These are phyloP conservation scores for Rattus norvegicus DNA, from an alignment of 2,113 vertebrate genomes.

Conservation along the genomic window DNA sequence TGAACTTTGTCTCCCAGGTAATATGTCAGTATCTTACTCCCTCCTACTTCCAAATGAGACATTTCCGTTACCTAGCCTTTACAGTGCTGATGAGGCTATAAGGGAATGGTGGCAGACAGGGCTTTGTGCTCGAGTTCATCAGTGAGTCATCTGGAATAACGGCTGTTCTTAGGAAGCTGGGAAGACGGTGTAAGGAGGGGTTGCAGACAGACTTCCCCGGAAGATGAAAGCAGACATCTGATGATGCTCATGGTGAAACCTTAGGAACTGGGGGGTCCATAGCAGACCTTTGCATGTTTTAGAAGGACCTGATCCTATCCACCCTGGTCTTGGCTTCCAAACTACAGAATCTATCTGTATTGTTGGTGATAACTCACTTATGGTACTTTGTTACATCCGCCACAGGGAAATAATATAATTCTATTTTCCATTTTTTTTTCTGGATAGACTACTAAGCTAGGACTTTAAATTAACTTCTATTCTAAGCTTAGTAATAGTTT, in stretches of 20 bases:
- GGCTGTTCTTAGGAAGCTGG: neutral
- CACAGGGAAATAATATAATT: neutral
- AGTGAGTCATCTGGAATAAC: neutral
- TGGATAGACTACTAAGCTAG: neutral
- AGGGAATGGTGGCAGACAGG: neutral
- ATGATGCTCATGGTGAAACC: too few relatives aligned
- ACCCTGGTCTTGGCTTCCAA: too few relatives aligned
- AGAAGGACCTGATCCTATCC: neutral
- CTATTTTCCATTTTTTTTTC: neutral
- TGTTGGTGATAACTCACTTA: accelerated
- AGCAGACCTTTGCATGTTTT: too few relatives aligned
- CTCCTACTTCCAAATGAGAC: neutral
- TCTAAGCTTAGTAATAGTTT: neutral
- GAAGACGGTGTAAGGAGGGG: neutral
- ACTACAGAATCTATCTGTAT: neutral
- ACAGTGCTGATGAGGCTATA: neutral
- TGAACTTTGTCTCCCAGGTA: neutral
- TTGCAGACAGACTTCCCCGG: neutral
- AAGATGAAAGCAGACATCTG: accelerated
- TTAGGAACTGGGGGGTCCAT: neutral
- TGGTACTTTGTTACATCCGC: neutral
- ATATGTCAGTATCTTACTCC: neutral
- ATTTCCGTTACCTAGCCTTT: neutral
- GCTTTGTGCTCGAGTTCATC: neutral
- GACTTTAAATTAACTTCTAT: neutral